These are phyloP conservation scores for Sinodicranocentrus sp. DNA, from an alignment of 2,888 invertebrate genomes.

Conservation along the genomic window DNA sequence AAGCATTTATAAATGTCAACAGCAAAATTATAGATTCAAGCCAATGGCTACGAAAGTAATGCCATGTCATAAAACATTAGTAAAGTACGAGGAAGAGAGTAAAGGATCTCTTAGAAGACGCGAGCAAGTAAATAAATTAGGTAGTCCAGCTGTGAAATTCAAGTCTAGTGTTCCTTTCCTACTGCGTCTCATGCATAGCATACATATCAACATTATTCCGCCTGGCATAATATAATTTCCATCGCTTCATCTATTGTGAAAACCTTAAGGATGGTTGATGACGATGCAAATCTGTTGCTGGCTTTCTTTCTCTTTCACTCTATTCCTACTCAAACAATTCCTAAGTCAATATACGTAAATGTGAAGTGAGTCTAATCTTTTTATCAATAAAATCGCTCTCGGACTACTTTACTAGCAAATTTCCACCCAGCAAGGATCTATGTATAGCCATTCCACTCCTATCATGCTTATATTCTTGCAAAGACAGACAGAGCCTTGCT, in stretches of 20 bases:
- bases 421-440: slow-evolving; percentile 29
- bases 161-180: slow-evolving; percentile 16
- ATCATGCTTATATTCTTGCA: background rate
- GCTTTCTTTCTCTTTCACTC: slow-evolving; percentile 34
- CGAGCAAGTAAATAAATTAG: slow-evolving; percentile 43
- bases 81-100: background rate
- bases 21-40: background rate
- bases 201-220: no score
- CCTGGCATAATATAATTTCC: no score
- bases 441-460: background rate
- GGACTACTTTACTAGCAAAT: slow-evolving; percentile 35
- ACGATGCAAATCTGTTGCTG: slow-evolving; percentile 62
- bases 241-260: background rate
- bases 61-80: slow-evolving; percentile 27
- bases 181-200: no score
- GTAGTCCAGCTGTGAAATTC: slow-evolving; percentile 35
- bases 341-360: slow-evolving; percentile 7
- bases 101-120: slow-evolving; percentile 19
- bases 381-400: slow-evolving; percentile 39
- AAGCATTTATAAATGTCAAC: slow-evolving; percentile 12
- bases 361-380: slow-evolving; percentile 35
- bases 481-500: slow-evolving; percentile 10
- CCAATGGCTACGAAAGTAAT: background rate
- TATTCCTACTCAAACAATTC: slow-evolving; percentile 23
- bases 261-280: slow-evolving; percentile 30